A percentile compares a stretch with the other conserved stretches of the same genome.
These are phyloP conservation scores for Leistus spinibarbis DNA, from an alignment of 2,888 invertebrate genomes.

Conservation along the genomic window DNA sequence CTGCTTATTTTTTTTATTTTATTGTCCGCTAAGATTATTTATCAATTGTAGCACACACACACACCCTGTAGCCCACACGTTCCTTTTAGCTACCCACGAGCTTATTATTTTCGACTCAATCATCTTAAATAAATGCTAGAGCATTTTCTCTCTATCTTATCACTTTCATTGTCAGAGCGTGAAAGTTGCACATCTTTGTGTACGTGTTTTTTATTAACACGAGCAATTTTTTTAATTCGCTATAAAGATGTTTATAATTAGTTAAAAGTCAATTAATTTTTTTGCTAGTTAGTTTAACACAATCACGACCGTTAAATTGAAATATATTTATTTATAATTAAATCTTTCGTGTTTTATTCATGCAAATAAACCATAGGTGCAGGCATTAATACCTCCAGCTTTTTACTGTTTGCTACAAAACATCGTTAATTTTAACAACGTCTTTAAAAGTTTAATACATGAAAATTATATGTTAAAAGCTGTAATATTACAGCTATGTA, in stretches of 20 bases:
- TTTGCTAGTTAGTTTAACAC: not conserved
- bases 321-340: not conserved
- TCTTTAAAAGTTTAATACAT: too few relatives aligned
- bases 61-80: not conserved
- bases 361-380: too few relatives aligned
- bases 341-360: not conserved
- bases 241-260: conserved; percentile 15
- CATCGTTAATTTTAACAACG: too few relatives aligned
- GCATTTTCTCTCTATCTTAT: not conserved
- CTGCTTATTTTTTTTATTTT: not conserved
- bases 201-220: not conserved
- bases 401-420: too few relatives aligned
- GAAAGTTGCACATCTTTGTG: conserved; percentile 12
- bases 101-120: not conserved
- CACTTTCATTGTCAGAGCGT: conserved; percentile 29
- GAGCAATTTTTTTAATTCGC: not conserved
- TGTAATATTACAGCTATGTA: too few relatives aligned
- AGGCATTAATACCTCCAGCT: too few relatives aligned
- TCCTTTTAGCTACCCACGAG: not conserved
- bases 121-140: not conserved
- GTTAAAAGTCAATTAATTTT: conserved; percentile 23
- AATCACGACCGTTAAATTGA: not conserved
- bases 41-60: not conserved
- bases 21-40: not conserved
- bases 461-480: too few relatives aligned